phyloP scores from a whole-genome alignment of 2,113 vertebrate genomes.

The Neolamprologus tretocephalus region DNA sequence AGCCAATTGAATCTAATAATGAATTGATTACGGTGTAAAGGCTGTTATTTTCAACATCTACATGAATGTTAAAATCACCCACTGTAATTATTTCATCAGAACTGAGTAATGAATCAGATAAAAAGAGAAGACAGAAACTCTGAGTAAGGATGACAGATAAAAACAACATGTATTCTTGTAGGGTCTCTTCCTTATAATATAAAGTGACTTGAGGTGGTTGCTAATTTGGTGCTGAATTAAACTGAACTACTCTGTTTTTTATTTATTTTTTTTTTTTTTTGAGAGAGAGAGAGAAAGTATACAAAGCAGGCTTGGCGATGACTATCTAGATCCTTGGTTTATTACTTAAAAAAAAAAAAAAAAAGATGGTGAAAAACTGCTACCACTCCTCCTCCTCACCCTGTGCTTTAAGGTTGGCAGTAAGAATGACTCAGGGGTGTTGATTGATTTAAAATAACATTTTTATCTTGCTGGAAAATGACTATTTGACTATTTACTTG shows the following conservation, averaged over 20 bases:
- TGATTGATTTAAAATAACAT: neutral
- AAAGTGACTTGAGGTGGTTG: neutral
- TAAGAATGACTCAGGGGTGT: neutral
- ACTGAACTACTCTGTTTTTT: neutral
- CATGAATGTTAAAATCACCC: neutral
- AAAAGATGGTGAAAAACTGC: neutral
- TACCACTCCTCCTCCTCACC: neutral
- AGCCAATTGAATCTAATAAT: neutral
- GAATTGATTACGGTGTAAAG: accelerated
- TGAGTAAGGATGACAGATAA: neutral
- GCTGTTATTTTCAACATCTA: neutral
- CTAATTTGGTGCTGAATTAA: neutral
- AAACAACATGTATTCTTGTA: neutral
- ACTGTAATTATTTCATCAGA: neutral
- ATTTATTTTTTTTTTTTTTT: no score
- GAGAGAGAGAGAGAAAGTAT: accelerated
- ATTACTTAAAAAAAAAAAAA: neutral
- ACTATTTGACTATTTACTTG: neutral
- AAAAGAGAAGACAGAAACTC: neutral
- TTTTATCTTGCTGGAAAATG: neutral
- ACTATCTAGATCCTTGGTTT: neutral
- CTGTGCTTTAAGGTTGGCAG: neutral
- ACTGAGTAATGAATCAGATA: neutral
- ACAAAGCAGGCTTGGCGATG: neutral
- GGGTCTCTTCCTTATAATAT: neutral